These are phyloP conservation scores for Campylomormyrus tamandua DNA, from an alignment of 2,113 vertebrate species.

Conservation along the genomic window DNA sequence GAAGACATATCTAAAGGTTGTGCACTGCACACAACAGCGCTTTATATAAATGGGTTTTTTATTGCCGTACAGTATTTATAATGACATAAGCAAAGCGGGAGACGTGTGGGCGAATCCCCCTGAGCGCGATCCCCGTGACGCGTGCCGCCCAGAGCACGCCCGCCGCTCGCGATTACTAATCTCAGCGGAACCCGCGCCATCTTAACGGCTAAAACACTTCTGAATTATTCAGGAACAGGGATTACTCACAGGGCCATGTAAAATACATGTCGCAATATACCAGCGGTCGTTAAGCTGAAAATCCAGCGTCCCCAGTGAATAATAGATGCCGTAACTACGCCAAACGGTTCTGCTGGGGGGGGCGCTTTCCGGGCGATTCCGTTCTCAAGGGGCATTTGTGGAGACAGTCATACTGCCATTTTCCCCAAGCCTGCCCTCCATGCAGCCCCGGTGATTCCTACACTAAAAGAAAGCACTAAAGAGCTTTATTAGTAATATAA, in stretches of 20 bases:
- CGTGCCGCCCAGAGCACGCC: background rate
- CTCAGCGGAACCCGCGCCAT: background rate
- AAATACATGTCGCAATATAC: background rate
- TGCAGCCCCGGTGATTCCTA: background rate
- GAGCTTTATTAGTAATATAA: background rate
- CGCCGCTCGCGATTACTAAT: background rate
- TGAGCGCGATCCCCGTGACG: background rate
- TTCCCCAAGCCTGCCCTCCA: background rate
- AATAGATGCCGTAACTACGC: background rate
- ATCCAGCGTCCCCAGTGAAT: background rate
- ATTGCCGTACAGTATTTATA: background rate
- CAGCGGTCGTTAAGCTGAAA: background rate
- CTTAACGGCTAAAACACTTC: background rate
- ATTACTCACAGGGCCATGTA: background rate
- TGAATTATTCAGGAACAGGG: conserved; percentile 7
- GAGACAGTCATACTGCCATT: background rate
- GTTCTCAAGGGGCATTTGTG: background rate
- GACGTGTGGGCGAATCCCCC: background rate
- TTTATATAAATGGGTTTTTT: background rate
- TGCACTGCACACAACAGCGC: background rate
- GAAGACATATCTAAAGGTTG: background rate
- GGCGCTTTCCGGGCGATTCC: background rate
- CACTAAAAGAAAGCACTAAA: background rate
- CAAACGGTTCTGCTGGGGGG: background rate
- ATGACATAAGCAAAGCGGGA: background rate